Base-by-base conservation (phyloP, 1,140 invertebrate genomes). In the Lucilia sericata region DNA sequence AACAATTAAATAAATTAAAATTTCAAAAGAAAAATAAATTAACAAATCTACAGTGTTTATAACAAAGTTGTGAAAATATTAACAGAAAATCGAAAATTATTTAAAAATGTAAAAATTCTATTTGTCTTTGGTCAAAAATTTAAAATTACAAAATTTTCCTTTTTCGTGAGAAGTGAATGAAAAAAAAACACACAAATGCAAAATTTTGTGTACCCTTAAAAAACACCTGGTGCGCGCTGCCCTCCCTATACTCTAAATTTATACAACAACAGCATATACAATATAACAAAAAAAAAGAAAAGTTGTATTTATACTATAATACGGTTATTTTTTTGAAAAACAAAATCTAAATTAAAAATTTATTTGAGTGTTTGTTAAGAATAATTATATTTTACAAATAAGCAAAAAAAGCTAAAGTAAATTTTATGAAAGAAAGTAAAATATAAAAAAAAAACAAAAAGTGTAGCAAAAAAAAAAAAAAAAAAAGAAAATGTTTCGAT, bases 201-300 rank as follows among this genome's bases (percentile, higher is more conserved):
- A 80, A 80, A 80, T 80, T 80, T 80, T 80, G 76, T 80, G 76
- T 80, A 80, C 76, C 76, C 76, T 80, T 80, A 80, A 80, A 80
- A 80, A 80, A 80, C 76, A 47, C 76, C 76, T 80, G 76, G 76
- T 80, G 76, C 76, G 42, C 76, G 76, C 76, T 80, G 76, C 76
- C 76, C 76, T 80, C 76, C 76, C 76, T 80, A 80, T 80, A 80
- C 42, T 42, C 42, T 42, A 42, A 7, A 42, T 30, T 30, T 30
- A 30, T 30, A 30, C 17, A 21, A 12, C 75, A 76, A 36, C 30
- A 14, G 13, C 75, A 78, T 19, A n/a, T 17, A 47, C 75, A 78
- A 78, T 49, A 49, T 70, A 21, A 19, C n/a, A 70, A 60, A 60
- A 0, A 60, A 42, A 12, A 78, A n/a, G 36, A 36, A 36, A 36